A percentile compares a stretch with the other conserved stretches of the same genome.
phyloP scores from a whole-genome alignment of 2,797 vertebrate species.

The Astyanax mexicanus region DNA sequence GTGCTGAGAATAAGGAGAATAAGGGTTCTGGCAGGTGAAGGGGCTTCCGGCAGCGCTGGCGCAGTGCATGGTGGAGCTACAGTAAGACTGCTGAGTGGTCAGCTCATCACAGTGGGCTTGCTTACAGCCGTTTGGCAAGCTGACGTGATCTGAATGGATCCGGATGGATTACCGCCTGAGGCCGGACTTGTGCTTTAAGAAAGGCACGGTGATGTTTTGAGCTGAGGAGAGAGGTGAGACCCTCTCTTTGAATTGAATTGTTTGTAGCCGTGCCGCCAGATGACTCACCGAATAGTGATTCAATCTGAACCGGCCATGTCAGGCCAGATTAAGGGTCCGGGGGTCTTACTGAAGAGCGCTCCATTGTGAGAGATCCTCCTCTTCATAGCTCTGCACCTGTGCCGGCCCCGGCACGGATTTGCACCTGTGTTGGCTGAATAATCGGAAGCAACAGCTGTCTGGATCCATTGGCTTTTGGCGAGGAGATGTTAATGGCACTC shows the following conservation, averaged over 20 bases:
- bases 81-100: conserved; percentile 44
- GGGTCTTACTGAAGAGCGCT: background rate
- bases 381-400: conserved; percentile 21
- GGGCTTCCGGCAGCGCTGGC: conserved; percentile 25
- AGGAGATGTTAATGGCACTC: conserved; percentile 27
- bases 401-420: conserved; percentile 22
- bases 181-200: conserved; percentile 27
- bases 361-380: conserved; percentile 41
- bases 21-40: conserved; percentile 9
- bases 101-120: conserved; percentile 39
- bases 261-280: conserved; percentile 34
- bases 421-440: conserved; percentile 38
- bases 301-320: conserved; percentile 54
- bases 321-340: conserved; percentile 24
- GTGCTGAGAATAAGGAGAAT: conserved; percentile 23
- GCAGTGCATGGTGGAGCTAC: conserved; percentile 18
- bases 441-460: conserved; percentile 45
- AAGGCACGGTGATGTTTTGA: conserved; percentile 23
- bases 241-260: conserved; percentile 57
- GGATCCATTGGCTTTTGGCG: conserved; percentile 27
- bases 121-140: conserved; percentile 39
- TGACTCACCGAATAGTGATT: conserved; percentile 32
- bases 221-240: conserved; percentile 55
- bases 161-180: conserved; percentile 38
- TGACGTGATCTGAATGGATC: conserved; percentile 39